phyloP scores from a whole-genome alignment of 2,113 vertebrate genomes.

The Sciurus niger region DNA sequence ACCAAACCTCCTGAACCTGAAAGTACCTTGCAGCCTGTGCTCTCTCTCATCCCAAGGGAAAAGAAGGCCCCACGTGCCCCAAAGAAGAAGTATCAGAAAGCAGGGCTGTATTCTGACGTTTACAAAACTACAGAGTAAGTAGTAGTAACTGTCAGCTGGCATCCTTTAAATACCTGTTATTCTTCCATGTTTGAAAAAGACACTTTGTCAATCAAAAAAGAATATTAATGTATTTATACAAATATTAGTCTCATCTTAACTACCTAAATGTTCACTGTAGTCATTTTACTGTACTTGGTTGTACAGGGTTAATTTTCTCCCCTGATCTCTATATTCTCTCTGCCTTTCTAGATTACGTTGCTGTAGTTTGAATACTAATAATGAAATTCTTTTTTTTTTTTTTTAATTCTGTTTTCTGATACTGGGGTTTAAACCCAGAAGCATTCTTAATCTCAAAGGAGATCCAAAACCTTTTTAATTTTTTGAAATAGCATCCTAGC shows the following conservation, averaged over 20 bases:
- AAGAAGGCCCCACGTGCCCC: constrained; percentile 92
- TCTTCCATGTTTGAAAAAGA: constrained; percentile 40
- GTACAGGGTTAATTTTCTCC: neutral
- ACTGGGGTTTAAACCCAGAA: neutral
- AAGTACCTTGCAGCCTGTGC: constrained; percentile 85
- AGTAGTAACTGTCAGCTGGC: constrained; percentile 12
- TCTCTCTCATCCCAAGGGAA: constrained; percentile 89
- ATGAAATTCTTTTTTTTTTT: neutral
- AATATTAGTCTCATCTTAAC: neutral
- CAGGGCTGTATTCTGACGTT: constrained; percentile 98
- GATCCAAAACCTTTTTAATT: neutral
- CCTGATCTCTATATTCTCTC: constrained; percentile 4
- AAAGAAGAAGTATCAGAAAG: constrained; percentile 97
- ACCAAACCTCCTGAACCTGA: constrained; percentile 86
- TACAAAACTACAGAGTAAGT: constrained; percentile 98
- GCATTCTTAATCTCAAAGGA: neutral
- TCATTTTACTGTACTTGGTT: neutral
- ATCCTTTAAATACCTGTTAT: constrained; percentile 46
- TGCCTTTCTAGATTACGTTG: neutral
- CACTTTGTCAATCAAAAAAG: neutral
- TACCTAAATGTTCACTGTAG: neutral
- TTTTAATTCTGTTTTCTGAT: neutral
- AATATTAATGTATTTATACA: neutral
- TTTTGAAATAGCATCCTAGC: neutral
- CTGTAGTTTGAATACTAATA: constrained; percentile 21